Evolutionary conservation across 2,113 vertebrate species (phyloP).

Genomic region (Cranoglanis bouderius): DNA sequence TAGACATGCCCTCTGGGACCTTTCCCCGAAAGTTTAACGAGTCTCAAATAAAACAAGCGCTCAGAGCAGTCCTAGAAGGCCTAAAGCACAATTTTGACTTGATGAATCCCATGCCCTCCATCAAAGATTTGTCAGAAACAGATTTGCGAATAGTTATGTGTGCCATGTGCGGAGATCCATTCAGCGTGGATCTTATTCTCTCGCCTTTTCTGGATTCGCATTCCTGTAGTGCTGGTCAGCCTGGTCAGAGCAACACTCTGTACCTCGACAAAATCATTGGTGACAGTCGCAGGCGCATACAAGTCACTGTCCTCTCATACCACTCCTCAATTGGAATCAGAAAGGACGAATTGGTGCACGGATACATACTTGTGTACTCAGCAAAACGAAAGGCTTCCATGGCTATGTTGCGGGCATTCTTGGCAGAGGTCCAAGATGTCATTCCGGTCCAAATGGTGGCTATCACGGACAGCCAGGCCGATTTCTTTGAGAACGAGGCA

Average conservation of each 20-base stretch:
- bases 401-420: conserved; percentile 95
- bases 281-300: conserved; percentile 90
- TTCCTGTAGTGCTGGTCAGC: conserved; percentile 92
- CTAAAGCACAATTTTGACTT: conserved; percentile 93
- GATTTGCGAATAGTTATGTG: conserved; percentile 98
- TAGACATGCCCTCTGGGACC: conserved; percentile 88
- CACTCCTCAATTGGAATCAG: conserved; percentile 95
- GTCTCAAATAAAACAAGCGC: conserved; percentile 93
- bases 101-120: conserved; percentile 86
- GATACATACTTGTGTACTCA: conserved; percentile 96
- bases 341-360: conserved; percentile 98
- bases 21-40: conserved; percentile 97
- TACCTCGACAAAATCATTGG: conserved; percentile 98
- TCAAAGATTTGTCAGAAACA: conserved; percentile 94
- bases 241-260: conserved; percentile 92
- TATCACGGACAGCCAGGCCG: conserved; percentile 96
- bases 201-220: conserved; percentile 97
- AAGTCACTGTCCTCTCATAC: conserved; percentile 94
- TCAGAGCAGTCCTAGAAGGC: conserved; percentile 90
- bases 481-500: conserved; percentile 97
- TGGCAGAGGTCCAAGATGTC: conserved; percentile 95
- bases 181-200: conserved; percentile 97
- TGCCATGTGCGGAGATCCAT: conserved; percentile 98
- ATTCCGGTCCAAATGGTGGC: conserved; percentile 98
- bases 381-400: conserved; percentile 96